A percentile compares a stretch with the other conserved stretches of the same genome.
These are phyloP conservation scores for Macropis europaea DNA, from an alignment of 2,888 invertebrate species.

Conservation along the genomic window DNA sequence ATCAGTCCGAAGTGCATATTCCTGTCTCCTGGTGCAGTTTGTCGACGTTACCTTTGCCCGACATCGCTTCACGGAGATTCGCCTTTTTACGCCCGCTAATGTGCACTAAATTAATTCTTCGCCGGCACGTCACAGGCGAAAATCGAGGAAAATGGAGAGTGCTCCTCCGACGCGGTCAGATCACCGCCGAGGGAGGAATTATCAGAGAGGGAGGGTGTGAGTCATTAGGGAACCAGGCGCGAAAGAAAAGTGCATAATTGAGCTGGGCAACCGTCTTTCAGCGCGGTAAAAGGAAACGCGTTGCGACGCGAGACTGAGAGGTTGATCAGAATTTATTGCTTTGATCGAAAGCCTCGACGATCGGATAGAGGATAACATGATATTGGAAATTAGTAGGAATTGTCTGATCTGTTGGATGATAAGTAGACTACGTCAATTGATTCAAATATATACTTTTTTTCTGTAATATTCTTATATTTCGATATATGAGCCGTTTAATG, in stretches of 20 bases:
- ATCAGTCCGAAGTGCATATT: conserved; percentile 48
- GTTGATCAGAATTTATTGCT: no score
- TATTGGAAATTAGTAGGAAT: no score
- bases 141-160: conserved; percentile 24
- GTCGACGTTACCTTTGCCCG: conserved; percentile 7
- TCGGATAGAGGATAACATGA: no score
- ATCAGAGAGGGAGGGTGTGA: conserved; percentile 10
- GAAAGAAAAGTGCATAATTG: conserved; percentile 3
- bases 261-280: neutral
- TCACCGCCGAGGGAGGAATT: conserved; percentile 20
- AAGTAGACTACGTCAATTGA: no score
- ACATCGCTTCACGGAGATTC: neutral
- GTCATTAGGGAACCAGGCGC: neutral
- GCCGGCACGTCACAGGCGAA: conserved; percentile 4
- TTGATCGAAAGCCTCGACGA: no score
- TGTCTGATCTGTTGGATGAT: no score
- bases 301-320: neutral
- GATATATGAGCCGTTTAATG: no score
- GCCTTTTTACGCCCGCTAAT: conserved; percentile 34
- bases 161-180: neutral
- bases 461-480: no score
- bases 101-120: conserved; percentile 50
- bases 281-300: neutral
- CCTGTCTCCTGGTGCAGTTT: conserved; percentile 44
- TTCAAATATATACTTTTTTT: no score